Evolutionary conservation across 1,140 invertebrate species (phyloP), one percentile per base, ranked within the genome.

Genomic region (Heterodera schachtii): DNA sequence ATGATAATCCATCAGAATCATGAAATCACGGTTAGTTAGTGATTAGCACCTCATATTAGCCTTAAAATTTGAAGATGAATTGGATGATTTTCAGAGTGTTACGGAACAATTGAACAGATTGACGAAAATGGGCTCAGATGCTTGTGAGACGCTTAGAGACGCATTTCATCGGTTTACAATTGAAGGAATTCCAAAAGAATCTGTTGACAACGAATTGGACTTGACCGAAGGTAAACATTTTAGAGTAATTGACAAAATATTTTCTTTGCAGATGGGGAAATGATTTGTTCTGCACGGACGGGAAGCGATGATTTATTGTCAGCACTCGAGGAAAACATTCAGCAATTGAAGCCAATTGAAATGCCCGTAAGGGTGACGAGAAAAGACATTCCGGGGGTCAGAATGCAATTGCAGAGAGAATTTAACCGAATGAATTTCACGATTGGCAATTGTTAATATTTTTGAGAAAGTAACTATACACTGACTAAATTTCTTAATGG

Each of bases 1-100:
- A 86, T 85, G 70, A 85, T 86, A 31, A 73, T 75, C 31, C 73
- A 78, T 43, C 84, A 85, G 64, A 85, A 85, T 47, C 67, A 82
- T 44, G 84, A 85, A 64, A 86, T 85, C 47, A 79, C 16, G 3
- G 84, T 87, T 66, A 69, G n/a, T 84, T 16, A 44, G 57, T 82
- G 19, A 1, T 13, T 47, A 76, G 13, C 44, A 73, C 13, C 71
- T 3, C 44, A 43, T n/a, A n/a, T n/a, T n/a, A n/a, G n/a, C n/a
- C n/a, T n/a, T n/a, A n/a, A n/a, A n/a, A n/a, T n/a, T n/a, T n/a
- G n/a, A n/a, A n/a, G n/a, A n/a, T n/a, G n/a, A n/a, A n/a, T n/a
- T n/a, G n/a, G n/a, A n/a, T n/a, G n/a, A n/a, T 21, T 83, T 83
- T 0, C 60, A 82, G 81, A 43, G 73, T 46, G 80, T 82, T 11